Base-by-base conservation (phyloP, 2,113 vertebrate genomes). In the Rhegmatorhina hoffmannsi region DNA sequence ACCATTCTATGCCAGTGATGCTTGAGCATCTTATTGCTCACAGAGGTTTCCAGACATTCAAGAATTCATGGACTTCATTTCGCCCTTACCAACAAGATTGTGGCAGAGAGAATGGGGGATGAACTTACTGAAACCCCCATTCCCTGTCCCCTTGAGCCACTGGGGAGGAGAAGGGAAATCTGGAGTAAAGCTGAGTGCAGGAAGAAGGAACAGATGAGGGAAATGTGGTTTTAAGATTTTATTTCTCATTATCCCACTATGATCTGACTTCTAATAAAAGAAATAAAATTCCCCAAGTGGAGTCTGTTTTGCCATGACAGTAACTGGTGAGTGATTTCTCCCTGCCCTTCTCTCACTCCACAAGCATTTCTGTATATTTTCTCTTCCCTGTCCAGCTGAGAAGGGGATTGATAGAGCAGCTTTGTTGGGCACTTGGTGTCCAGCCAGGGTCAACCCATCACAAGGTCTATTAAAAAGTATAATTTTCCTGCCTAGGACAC, bases 361-460 rank as follows among this genome's bases (percentile, higher is more conserved):
- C 3, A 13, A 68, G 13, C 4, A 13, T 68, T 82, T 40, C 24
- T 28, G 38, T 53, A 13, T n/a, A 46, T 28, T 36, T 67, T 19
- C 17, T 53, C 33, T 28, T 33, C 28, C 15, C 60, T 46, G 6
- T 17, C 28, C 46, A 67, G 18, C 36, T 72, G 23, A 59, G 66
- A 18, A 78, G 28, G 33, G 33, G 31, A 29, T 4, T 6, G n/a
- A 34, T 18, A 26, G 46, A 60, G n/a, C 1, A 9, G 34, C 24
- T 85, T 74, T 34, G 2, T 4, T 79, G 52, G 38, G 2, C 13
- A 50, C 49, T 0, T 0, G 5, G 6, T 24, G 16, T 38, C 49
- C 5, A 1, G 58, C 15, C 1, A 0, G 5, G 7, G 17, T 46
- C n/a, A 53, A 53, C 29, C 7, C 38, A 28, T 5, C 17, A 16